Conservation (phyloP, 1,140 invertebrate species). For the Cotesia typhae region DNA sequence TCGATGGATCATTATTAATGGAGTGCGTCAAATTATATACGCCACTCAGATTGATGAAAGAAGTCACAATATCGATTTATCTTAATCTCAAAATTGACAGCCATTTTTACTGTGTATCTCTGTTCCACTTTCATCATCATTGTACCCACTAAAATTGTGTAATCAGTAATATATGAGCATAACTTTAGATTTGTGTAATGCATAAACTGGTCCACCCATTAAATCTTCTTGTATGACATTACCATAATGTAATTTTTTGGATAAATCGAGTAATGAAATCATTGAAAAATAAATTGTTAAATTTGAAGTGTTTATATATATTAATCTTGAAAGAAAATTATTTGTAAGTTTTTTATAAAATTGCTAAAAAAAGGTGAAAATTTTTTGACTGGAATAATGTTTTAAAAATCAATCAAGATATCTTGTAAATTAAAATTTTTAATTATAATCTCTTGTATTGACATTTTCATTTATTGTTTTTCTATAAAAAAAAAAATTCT, state of each 20-base stretch:
- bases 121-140: slow-evolving; percentile 27
- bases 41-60: slow-evolving; percentile 12
- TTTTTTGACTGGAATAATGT: too few relatives aligned
- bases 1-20: too few relatives aligned
- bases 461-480: too few relatives aligned
- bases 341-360: too few relatives aligned
- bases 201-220: slow-evolving; percentile 28
- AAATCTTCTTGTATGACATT: slow-evolving; percentile 4
- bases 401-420: too few relatives aligned
- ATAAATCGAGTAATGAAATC: not conserved
- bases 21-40: slow-evolving; percentile 15
- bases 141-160: slow-evolving; percentile 1
- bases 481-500: too few relatives aligned
- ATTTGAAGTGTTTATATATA: too few relatives aligned
- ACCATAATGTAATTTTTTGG: slow-evolving; percentile 5
- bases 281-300: not conserved
- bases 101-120: not conserved
- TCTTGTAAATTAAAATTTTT: too few relatives aligned
- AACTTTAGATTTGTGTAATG: not conserved
- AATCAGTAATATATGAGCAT: slow-evolving; percentile 21
- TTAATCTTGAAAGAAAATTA: too few relatives aligned
- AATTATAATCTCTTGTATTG: too few relatives aligned
- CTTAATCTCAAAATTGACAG: slow-evolving; percentile 9
- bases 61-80: slow-evolving; percentile 33
- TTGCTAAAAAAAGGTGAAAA: too few relatives aligned